Conservation (phyloP, 2,797 vertebrate genomes). For the Rallus crepitans region DNA sequence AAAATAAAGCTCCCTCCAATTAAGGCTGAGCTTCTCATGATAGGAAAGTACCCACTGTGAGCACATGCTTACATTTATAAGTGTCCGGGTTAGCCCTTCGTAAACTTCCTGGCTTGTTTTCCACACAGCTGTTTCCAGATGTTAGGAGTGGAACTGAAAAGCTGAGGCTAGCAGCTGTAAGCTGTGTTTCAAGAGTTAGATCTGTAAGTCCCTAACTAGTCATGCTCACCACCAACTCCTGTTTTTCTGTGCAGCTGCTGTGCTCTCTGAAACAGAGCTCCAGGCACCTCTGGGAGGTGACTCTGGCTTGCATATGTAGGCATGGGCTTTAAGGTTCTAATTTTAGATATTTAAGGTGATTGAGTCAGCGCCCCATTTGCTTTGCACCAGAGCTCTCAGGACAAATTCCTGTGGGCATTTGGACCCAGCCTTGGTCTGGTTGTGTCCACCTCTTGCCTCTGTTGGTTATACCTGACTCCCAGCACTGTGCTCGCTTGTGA, state of each 20-base stretch:
- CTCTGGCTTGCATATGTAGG: not conserved
- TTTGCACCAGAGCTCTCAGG: not conserved
- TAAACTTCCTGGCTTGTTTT: not conserved
- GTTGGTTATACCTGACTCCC: not conserved
- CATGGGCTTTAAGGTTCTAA: not conserved
- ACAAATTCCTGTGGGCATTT: not conserved
- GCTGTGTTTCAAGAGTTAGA: not conserved
- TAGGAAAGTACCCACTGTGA: not conserved
- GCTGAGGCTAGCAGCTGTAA: not conserved
- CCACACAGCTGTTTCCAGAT: not conserved
- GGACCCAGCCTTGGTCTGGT: not conserved
- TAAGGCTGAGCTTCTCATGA: not conserved
- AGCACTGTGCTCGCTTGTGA: fast-evolving
- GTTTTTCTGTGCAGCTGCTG: not conserved
- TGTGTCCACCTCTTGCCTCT: not conserved
- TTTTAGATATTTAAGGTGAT: not conserved
- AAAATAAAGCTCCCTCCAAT: not conserved
- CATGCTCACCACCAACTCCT: not conserved
- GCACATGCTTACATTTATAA: not conserved
- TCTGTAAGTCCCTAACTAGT: not conserved
- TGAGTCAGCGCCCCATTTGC: not conserved
- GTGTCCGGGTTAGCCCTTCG: not conserved
- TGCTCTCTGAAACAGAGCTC: not conserved
- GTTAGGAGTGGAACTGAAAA: not conserved
- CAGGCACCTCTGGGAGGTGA: not conserved